Percentiles rank a stretch among this genome's conserved stretches.
These are phyloP conservation scores for Herpetotheres cachinnans DNA, from an alignment of 2,113 vertebrate genomes.

Conservation along the genomic window DNA sequence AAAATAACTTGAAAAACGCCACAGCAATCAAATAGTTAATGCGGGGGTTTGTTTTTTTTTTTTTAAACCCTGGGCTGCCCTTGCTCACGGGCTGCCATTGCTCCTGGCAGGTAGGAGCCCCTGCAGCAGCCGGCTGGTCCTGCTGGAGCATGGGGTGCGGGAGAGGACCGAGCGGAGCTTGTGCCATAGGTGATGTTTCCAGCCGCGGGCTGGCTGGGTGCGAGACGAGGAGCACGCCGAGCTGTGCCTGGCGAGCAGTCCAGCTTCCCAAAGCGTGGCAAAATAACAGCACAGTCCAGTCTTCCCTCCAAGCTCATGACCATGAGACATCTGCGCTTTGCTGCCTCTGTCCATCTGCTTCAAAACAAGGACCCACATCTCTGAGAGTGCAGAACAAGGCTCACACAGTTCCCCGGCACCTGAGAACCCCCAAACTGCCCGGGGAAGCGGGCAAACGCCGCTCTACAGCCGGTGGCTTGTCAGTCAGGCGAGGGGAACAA, in stretches of 20 bases:
- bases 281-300: background rate
- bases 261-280: background rate
- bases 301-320: background rate
- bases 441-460: background rate
- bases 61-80: background rate
- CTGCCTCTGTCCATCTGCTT: background rate
- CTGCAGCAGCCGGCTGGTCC: background rate
- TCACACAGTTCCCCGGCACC: background rate
- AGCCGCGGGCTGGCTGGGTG: background rate
- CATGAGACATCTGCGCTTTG: fast-evolving
- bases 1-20: background rate
- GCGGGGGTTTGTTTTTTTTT: background rate
- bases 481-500: background rate
- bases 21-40: background rate
- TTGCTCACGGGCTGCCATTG: background rate
- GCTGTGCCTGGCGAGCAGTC: background rate
- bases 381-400: background rate
- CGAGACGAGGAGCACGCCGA: background rate
- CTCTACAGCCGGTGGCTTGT: background rate
- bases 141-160: fast-evolving
- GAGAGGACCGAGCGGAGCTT: background rate
- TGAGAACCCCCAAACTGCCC: background rate
- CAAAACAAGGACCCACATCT: background rate
- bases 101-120: background rate
- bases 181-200: background rate